Conservation (phyloP, 2,113 vertebrate species). For the Bothrops jararaca region DNA sequence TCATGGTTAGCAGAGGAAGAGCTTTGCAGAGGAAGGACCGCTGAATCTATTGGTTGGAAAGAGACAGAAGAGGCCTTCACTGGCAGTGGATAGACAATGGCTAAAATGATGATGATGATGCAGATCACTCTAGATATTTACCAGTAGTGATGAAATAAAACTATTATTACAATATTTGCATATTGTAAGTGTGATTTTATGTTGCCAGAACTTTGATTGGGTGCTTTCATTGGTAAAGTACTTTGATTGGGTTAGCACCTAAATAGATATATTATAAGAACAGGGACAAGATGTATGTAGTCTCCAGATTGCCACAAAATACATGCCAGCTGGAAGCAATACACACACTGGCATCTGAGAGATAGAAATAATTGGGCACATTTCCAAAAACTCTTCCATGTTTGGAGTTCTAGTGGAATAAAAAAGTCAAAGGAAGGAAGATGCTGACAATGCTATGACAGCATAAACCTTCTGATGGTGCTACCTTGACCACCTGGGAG, state of each 20-base stretch:
- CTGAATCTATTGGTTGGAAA: background rate
- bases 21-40: background rate
- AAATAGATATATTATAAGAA: background rate
- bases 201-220: background rate
- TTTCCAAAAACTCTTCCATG: background rate
- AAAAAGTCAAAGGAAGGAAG: background rate
- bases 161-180: background rate
- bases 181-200: background rate
- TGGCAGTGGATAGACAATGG: background rate
- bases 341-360: background rate
- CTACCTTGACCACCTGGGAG: background rate
- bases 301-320: background rate
- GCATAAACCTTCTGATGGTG: background rate
- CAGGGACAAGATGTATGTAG: background rate
- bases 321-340: background rate
- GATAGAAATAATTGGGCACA: background rate
- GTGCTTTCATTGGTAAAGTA: background rate
- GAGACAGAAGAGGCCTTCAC: background rate
- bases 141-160: background rate
- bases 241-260: background rate
- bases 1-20: background rate
- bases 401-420: background rate
- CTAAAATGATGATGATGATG: background rate
- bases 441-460: background rate
- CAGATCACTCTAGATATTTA: background rate